Percentiles rank a stretch among this genome's conserved stretches.
phyloP scores from a whole-genome alignment of 2,113 vertebrate genomes.

The Hoplias malabaricus region DNA sequence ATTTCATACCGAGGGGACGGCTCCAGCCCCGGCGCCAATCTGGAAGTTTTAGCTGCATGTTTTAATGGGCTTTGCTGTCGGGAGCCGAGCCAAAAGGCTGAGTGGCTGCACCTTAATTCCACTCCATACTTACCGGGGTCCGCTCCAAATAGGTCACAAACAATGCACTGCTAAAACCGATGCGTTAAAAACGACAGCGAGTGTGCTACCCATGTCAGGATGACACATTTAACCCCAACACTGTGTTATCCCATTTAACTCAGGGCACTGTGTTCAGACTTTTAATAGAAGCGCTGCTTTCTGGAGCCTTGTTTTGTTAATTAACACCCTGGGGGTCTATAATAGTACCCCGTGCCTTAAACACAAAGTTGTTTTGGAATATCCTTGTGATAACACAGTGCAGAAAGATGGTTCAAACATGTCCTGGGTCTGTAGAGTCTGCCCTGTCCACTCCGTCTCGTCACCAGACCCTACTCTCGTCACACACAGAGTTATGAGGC shows the following conservation, averaged over 20 bases:
- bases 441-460: too few species aligned
- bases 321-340: too few species aligned
- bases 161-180: not conserved
- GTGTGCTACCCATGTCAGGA: not conserved
- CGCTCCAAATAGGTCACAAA: constrained; percentile 36
- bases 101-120: constrained; percentile 28
- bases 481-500: too few species aligned
- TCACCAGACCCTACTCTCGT: too few species aligned
- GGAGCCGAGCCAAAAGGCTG: constrained; percentile 64
- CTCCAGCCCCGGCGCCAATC: constrained; percentile 67
- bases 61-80: constrained; percentile 72
- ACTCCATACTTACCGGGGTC: not conserved
- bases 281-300: not conserved
- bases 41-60: constrained; percentile 72
- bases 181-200: not conserved
- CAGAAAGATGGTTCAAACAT: too few species aligned
- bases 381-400: too few species aligned
- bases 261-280: not conserved
- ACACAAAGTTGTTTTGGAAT: too few species aligned
- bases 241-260: not conserved
- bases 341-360: too few species aligned
- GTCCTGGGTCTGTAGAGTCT: too few species aligned
- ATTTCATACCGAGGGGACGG: constrained; percentile 55
- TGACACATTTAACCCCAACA: not conserved
- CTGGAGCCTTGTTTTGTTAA: too few species aligned